Conservation (phyloP, 2,113 vertebrate genomes). For the Cacatua alba region DNA sequence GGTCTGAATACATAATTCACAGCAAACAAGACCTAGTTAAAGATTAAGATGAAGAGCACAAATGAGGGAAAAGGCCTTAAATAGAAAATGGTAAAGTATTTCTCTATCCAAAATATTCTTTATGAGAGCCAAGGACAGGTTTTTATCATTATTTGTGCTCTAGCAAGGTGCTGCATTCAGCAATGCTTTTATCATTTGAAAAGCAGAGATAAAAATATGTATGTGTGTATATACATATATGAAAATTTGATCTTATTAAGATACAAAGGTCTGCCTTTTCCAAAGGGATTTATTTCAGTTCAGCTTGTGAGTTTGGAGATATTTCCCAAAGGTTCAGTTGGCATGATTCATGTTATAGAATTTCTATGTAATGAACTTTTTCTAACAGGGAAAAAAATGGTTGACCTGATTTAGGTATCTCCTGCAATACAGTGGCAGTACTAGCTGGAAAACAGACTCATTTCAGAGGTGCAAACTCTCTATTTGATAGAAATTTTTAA, state of each 20-base stretch:
- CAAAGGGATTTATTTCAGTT: not conserved
- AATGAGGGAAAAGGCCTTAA: not conserved
- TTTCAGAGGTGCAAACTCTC: not conserved
- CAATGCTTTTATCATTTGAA: not conserved
- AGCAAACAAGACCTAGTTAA: not conserved
- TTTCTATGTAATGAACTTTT: slow-evolving; percentile 19
- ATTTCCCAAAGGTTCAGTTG: slow-evolving; percentile 51
- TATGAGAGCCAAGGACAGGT: not conserved
- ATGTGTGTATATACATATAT: not conserved
- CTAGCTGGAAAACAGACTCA: not conserved
- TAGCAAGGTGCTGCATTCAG: not conserved
- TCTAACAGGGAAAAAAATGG: not conserved
- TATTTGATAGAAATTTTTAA: not conserved
- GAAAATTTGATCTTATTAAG: slow-evolving; percentile 11
- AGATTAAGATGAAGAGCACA: not conserved
- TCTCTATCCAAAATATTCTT: not conserved
- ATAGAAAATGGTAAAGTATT: not conserved
- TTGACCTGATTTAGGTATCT: slow-evolving; percentile 29
- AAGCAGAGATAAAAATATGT: slow-evolving; percentile 17
- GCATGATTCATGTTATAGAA: slow-evolving; percentile 3
- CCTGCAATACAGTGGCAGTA: not conserved
- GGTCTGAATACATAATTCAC: not conserved
- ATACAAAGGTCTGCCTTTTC: slow-evolving; percentile 16
- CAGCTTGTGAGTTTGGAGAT: not conserved
- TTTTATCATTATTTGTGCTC: not conserved